Evolutionary conservation across 2,113 vertebrate genomes (phyloP).

Genomic region (Urocynchramus pylzowi): DNA sequence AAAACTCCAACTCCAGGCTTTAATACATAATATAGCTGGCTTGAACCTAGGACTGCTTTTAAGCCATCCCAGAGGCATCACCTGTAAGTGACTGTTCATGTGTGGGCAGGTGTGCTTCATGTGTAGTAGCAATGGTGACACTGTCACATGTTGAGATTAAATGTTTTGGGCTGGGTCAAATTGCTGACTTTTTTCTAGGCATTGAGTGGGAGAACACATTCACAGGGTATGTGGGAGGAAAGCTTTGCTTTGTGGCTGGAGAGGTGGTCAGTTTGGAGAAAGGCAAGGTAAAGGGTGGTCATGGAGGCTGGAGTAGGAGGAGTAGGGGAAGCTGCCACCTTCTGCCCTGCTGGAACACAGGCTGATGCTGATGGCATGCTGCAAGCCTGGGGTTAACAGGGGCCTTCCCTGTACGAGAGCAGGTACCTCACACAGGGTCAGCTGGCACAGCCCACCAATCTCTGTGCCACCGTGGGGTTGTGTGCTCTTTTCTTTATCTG

Average conservation of each 20-base stretch:
- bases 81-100: background rate
- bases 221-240: background rate
- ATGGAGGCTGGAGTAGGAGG: background rate
- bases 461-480: background rate
- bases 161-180: background rate
- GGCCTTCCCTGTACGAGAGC: background rate
- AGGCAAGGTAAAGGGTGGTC: background rate
- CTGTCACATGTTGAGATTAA: background rate
- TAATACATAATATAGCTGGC: background rate
- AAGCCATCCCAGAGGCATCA: background rate
- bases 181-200: background rate
- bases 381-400: background rate
- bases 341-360: background rate
- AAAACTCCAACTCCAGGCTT: background rate
- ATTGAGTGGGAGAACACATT: background rate
- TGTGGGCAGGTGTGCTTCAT: background rate
- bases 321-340: background rate
- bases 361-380: background rate
- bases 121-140: background rate
- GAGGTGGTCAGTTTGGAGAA: background rate
- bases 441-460: background rate
- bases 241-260: background rate
- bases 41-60: background rate
- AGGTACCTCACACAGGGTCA: background rate
- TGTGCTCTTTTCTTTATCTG: background rate